phyloP scores from a whole-genome alignment of 2,888 invertebrate species.

The Halictus quadricinctus region DNA sequence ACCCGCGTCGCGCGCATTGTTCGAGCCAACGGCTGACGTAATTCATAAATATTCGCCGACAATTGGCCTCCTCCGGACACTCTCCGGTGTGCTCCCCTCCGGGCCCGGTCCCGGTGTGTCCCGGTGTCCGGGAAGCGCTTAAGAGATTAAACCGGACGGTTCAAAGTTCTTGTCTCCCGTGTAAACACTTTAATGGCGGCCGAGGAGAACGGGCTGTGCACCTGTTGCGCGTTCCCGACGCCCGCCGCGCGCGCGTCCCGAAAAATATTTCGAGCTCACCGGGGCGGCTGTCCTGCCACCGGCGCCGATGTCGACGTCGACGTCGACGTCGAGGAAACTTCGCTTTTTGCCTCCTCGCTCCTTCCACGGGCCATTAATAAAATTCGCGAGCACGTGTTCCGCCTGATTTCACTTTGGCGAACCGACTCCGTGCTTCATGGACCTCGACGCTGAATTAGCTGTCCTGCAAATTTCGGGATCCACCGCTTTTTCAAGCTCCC shows the following conservation, averaged over 20 bases:
- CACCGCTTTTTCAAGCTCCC: neutral
- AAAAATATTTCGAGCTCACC: constrained; percentile 69
- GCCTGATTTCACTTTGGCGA: neutral
- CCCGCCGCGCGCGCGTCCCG: constrained; percentile 33
- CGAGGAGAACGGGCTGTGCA: constrained; percentile 62
- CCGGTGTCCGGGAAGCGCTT: constrained; percentile 55
- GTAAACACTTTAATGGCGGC: constrained; percentile 72
- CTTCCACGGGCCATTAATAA: constrained; percentile 41
- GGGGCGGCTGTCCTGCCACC: constrained; percentile 28
- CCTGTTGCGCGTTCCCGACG: constrained; percentile 63
- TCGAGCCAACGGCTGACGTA: constrained; percentile 34
- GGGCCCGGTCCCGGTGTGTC: constrained; percentile 13
- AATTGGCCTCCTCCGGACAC: constrained; percentile 46
- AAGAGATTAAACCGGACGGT: constrained; percentile 72
- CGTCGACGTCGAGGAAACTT: constrained; percentile 8
- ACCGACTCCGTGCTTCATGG: neutral
- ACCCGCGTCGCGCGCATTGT: constrained; percentile 18
- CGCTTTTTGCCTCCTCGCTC: constrained; percentile 15
- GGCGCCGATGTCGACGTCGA: neutral
- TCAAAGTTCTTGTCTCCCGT: constrained; percentile 72
- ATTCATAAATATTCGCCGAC: constrained; percentile 64
- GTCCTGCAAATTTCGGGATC: neutral
- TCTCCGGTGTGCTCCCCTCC: constrained; percentile 20
- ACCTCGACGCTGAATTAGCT: neutral
- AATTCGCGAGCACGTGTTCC: constrained; percentile 27